These are phyloP conservation scores for Lasioglossum figueresi DNA, from an alignment of 2,888 invertebrate species.

Conservation along the genomic window DNA sequence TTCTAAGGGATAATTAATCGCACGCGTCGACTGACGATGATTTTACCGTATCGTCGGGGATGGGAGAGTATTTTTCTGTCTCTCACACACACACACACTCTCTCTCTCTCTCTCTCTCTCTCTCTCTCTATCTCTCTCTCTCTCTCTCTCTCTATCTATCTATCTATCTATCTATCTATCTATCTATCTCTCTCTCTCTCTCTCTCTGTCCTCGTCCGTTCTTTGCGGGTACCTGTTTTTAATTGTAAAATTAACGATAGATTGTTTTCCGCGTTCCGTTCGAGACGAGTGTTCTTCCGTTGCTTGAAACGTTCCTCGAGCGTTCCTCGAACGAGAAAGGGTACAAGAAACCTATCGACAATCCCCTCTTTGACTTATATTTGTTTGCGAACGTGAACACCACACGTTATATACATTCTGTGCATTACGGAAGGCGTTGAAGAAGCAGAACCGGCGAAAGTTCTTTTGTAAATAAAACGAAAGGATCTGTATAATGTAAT, in stretches of 20 bases:
- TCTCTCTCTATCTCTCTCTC: not conserved
- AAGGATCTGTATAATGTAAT: conserved; percentile 55
- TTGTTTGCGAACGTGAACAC: not conserved
- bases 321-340: conserved; percentile 39
- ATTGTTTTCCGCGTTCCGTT: conserved; percentile 30
- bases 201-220: not conserved
- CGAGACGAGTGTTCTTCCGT: conserved; percentile 2
- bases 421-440: conserved; percentile 21
- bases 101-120: not conserved
- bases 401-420: conserved; percentile 13
- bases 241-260: conserved; percentile 30
- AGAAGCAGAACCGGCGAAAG: conserved; percentile 6
- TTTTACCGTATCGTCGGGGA: conserved; percentile 15
- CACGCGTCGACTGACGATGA: not conserved
- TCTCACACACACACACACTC: not conserved
- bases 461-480: conserved; percentile 73
- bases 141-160: not conserved
- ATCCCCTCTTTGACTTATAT: conserved; percentile 68
- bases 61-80: not conserved
- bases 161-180: not conserved
- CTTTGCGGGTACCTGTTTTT: conserved; percentile 47
- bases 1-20: not conserved
- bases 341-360: conserved; percentile 72
- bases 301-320: not conserved
- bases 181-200: not conserved